Evolutionary conservation across 2,888 invertebrate species (phyloP).

Genomic region (Osmoderma eremita): DNA sequence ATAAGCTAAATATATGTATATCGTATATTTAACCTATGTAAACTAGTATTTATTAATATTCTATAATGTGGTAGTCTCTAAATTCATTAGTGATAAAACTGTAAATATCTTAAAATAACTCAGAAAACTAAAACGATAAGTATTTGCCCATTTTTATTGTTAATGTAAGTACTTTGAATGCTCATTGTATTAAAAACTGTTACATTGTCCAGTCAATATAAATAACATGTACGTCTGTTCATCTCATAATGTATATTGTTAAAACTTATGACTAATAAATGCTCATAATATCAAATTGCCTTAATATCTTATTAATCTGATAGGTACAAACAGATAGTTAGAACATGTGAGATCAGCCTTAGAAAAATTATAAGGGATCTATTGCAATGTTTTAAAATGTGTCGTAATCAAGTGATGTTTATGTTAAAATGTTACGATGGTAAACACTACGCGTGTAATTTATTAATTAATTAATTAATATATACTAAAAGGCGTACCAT

Average conservation of each 20-base stretch:
- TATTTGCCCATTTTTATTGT: conserved; percentile 46
- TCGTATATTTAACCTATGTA: neutral
- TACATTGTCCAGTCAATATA: conserved; percentile 65
- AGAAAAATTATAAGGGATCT: no score
- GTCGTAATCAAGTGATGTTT: no score
- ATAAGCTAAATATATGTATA: neutral
- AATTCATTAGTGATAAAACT: conserved; percentile 7
- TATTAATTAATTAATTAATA: no score
- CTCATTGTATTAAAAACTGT: conserved; percentile 61
- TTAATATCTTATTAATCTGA: no score
- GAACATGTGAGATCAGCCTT: no score
- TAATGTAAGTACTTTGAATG: conserved; percentile 55
- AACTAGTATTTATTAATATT: conserved; percentile 8
- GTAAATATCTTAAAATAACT: conserved; percentile 2
- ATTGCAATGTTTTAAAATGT: no score
- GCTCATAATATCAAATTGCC: conserved; percentile 51
- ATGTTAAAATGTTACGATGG: no score
- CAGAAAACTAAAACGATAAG: neutral
- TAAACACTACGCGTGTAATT: no score
- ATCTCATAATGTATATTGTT: conserved; percentile 65
- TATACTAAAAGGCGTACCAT: no score
- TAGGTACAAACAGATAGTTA: no score
- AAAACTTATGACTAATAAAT: conserved; percentile 61
- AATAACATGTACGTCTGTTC: conserved; percentile 62
- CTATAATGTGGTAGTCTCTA: conserved; percentile 16